Evolutionary conservation across 2,888 invertebrate species (phyloP).

Genomic region (Volucella inflata): DNA sequence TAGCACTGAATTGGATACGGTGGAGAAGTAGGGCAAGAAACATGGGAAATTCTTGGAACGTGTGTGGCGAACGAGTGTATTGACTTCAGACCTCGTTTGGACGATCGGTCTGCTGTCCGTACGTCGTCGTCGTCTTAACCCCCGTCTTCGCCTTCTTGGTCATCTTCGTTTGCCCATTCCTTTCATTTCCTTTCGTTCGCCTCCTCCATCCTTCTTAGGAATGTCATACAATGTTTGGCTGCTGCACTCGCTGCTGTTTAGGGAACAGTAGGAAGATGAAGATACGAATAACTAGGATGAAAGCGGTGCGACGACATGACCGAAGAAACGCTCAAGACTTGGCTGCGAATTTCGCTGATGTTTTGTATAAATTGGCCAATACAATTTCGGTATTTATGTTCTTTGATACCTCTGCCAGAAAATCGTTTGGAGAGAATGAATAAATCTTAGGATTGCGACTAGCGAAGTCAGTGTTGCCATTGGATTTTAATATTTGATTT

Average conservation of each 20-base stretch:
- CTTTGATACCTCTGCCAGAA: slow-evolving; percentile 43
- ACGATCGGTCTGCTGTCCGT: slow-evolving; percentile 67
- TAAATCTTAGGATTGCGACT: background rate
- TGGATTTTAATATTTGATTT: background rate
- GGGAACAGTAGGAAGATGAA: slow-evolving; percentile 22
- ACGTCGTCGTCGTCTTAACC: slow-evolving; percentile 45
- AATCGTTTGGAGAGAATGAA: slow-evolving; percentile 30
- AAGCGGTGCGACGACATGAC: slow-evolving; percentile 8
- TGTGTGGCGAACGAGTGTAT: slow-evolving; percentile 77
- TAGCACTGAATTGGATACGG: slow-evolving; percentile 50
- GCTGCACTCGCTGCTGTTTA: slow-evolving; percentile 54
- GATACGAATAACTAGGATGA: slow-evolving; percentile 24
- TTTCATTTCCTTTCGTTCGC: slow-evolving; percentile 41
- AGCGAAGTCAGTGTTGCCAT: slow-evolving; percentile 18
- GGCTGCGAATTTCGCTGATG: slow-evolving; percentile 48
- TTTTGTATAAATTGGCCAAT: slow-evolving; percentile 66
- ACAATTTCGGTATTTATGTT: slow-evolving; percentile 64
- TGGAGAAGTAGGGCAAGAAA: slow-evolving; percentile 75
- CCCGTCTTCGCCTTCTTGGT: slow-evolving; percentile 49
- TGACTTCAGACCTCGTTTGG: slow-evolving; percentile 76
- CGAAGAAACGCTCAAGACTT: slow-evolving; percentile 30
- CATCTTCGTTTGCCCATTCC: slow-evolving; percentile 62
- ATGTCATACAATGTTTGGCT: slow-evolving; percentile 70
- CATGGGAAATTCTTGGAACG: slow-evolving; percentile 76
- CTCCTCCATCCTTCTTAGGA: slow-evolving; percentile 67